Evolutionary conservation across 2,113 vertebrate genomes (phyloP).

Genomic region (Gopherus flavomarginatus): DNA sequence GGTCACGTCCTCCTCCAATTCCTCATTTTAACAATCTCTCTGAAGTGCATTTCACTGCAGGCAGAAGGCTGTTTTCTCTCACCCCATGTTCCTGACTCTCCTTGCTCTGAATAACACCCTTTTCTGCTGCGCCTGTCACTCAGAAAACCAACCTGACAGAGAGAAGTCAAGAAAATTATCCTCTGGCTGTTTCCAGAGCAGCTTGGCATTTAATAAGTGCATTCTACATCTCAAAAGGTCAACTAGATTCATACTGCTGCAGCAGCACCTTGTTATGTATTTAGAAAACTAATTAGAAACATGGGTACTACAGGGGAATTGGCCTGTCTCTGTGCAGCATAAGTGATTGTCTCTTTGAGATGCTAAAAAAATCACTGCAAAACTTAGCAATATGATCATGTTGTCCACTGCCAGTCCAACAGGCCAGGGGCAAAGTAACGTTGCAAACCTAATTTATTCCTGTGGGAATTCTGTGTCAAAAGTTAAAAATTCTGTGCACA

Average conservation of each 20-base stretch:
- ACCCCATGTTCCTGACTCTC: neutral
- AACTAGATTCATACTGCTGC: neutral
- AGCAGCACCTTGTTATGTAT: slow-evolving; percentile 4
- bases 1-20: neutral
- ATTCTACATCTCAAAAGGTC: slow-evolving; percentile 26
- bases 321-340: neutral
- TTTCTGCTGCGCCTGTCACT: neutral
- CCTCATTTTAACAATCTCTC: neutral
- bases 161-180: neutral
- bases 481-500: too few relatives aligned
- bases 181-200: neutral
- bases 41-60: neutral
- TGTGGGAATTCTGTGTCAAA: too few relatives aligned
- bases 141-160: neutral
- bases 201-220: slow-evolving; percentile 13
- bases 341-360: neutral
- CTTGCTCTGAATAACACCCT: neutral
- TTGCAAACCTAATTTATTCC: neutral
- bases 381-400: neutral
- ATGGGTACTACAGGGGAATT: neutral
- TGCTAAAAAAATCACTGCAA: neutral
- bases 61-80: neutral
- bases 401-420: neutral
- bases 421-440: neutral
- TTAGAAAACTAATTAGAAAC: slow-evolving; percentile 36